Evolutionary conservation across 1,140 invertebrate genomes (phyloP), one percentile per base, ranked within the genome.

Genomic region (Drosophila auraria): DNA sequence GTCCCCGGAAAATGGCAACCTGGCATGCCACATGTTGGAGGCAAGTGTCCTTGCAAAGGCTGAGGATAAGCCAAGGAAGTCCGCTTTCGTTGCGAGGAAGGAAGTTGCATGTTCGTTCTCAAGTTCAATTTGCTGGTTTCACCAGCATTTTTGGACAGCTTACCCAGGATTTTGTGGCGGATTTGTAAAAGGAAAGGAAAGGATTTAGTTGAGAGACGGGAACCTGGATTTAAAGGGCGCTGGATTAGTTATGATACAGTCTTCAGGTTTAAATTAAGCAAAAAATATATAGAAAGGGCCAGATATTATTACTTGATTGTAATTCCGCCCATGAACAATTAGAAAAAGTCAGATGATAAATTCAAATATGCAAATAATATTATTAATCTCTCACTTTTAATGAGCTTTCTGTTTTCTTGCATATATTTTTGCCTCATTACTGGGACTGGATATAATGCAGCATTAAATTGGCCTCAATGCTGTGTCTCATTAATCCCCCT

Each of bases 71-170:
- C 76, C 61, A 78, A 71, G 78, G 69, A 73, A 65, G 59, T 58
- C 20, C 14, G 53, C 20, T 40, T 33, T 36, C 68, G 44, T 44
- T 47, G 33, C 15, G 53, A 80, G 78, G 53, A 77, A 87, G 65
- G 68, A 78, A 82, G 73, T 87, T 87, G 83, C 83, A 87, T 87
- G 83, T 87, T 80, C 57, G 69, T 58, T 68, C 75, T 68, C 78
- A 87, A 87, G 84, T 89, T 89, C 81, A 84, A 83, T 89, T 89
- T 83, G 82, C 82, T 80, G 51, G 45, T 65, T 44, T 40, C 14
- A 20, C 60, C 38, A 44, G 68, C 30, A 36, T 74, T 80, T 84
- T 69, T 47, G 53, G 61, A 78, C 68, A 86, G 68, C 49, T 20
- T 45, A 38, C 2, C 12, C 20, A 5, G n/a, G 44, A 1, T 25